Percentiles rank a stretch among this genome's conserved stretches.
phyloP scores from a whole-genome alignment of 2,888 invertebrate species.

The Dioctria rufipes region DNA sequence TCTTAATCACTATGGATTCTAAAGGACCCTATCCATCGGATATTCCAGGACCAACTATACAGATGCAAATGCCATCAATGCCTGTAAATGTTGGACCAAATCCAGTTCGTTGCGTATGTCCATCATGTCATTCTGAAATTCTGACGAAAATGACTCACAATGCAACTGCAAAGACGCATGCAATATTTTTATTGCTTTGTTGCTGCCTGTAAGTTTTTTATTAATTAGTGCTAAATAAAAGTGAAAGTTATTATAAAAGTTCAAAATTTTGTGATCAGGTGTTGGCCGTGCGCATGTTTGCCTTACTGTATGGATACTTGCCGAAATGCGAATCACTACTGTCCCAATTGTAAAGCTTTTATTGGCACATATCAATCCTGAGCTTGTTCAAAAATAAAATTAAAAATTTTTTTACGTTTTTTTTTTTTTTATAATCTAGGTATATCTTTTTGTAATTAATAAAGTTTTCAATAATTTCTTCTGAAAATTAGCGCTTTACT shows the following conservation, averaged over 20 bases:
- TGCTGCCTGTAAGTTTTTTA: conserved; percentile 27
- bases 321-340: conserved; percentile 43
- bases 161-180: conserved; percentile 25
- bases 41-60: neutral
- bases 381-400: neutral
- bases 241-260: neutral
- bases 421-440: neutral
- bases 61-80: neutral
- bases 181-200: conserved; percentile 14
- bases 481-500: no score
- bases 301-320: conserved; percentile 51
- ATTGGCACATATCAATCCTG: conserved; percentile 42
- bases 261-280: conserved; percentile 8
- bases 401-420: neutral
- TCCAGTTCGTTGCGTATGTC: neutral
- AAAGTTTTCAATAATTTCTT: no score
- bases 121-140: neutral
- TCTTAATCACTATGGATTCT: neutral
- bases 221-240: neutral
- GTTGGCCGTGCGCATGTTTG: conserved; percentile 49
- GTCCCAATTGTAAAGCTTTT: conserved; percentile 46
- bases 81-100: conserved; percentile 18
- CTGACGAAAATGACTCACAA: conserved; percentile 12
- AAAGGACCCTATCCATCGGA: neutral
- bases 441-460: neutral